phyloP scores from a whole-genome alignment of 2,113 vertebrate genomes.

The Oxyura jamaicensis region DNA sequence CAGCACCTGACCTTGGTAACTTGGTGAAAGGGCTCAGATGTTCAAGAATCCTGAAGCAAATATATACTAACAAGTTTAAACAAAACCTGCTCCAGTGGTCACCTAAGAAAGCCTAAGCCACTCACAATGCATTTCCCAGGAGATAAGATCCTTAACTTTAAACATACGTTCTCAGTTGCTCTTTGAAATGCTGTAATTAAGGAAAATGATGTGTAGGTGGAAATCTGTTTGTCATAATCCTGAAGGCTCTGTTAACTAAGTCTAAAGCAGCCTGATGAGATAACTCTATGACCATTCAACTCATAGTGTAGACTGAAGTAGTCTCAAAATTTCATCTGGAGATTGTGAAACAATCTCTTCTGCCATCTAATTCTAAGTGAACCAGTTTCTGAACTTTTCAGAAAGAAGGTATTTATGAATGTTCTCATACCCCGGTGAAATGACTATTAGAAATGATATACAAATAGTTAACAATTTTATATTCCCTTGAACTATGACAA shows the following conservation, averaged over 20 bases:
- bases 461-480: neutral
- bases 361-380: neutral
- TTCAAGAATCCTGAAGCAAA: neutral
- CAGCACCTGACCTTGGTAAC: neutral
- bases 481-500: too few species aligned
- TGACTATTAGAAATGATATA: neutral
- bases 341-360: neutral
- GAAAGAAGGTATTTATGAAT: neutral
- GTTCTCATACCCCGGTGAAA: neutral
- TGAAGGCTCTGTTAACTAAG: neutral
- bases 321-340: neutral
- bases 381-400: neutral
- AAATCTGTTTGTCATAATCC: neutral
- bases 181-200: neutral
- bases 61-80: neutral
- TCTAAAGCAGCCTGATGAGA: neutral
- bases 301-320: neutral
- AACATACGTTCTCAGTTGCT: neutral
- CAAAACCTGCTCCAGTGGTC: neutral
- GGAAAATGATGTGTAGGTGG: neutral
- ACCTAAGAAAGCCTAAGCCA: neutral
- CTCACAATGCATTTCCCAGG: neutral
- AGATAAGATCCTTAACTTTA: neutral
- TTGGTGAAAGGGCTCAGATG: neutral
- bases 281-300: neutral